Conservation (phyloP, 2,113 vertebrate species). For the Morone saxatilis region DNA sequence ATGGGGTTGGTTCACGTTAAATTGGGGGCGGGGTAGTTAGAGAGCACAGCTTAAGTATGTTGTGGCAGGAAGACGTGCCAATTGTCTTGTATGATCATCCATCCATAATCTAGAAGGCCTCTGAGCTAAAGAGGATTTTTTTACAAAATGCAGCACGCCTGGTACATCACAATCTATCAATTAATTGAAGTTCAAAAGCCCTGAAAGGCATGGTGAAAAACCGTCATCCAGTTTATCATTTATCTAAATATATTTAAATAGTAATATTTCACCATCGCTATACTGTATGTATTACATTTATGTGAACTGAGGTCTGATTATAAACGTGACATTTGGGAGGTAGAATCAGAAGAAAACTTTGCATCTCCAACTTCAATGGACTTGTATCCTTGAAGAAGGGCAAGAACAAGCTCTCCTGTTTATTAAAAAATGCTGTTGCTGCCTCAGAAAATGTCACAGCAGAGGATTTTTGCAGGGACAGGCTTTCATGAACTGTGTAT, state of each 20-base stretch:
- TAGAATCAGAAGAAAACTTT: background rate
- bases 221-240: background rate
- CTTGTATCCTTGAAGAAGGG: background rate
- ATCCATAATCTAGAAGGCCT: conserved; percentile 39
- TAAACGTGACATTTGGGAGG: background rate
- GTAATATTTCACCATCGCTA: background rate
- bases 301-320: background rate
- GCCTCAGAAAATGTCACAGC: conserved; percentile 11
- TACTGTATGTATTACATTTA: background rate
- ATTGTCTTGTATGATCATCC: conserved; percentile 58
- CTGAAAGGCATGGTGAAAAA: background rate
- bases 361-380: background rate
- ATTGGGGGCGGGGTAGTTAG: background rate
- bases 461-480: conserved; percentile 1
- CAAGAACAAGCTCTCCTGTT: conserved; percentile 9
- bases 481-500: background rate
- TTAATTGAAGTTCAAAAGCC: background rate
- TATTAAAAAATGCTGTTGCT: background rate
- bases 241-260: background rate
- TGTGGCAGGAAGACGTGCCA: conserved; percentile 40
- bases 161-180: background rate
- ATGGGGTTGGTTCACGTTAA: conserved; percentile 7
- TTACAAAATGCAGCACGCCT: conserved; percentile 37
- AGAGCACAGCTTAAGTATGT: conserved; percentile 16
- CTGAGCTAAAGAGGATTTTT: conserved; percentile 66